Conservation (phyloP, 2,113 vertebrate species). For the Ivindomyrus marchei region DNA sequence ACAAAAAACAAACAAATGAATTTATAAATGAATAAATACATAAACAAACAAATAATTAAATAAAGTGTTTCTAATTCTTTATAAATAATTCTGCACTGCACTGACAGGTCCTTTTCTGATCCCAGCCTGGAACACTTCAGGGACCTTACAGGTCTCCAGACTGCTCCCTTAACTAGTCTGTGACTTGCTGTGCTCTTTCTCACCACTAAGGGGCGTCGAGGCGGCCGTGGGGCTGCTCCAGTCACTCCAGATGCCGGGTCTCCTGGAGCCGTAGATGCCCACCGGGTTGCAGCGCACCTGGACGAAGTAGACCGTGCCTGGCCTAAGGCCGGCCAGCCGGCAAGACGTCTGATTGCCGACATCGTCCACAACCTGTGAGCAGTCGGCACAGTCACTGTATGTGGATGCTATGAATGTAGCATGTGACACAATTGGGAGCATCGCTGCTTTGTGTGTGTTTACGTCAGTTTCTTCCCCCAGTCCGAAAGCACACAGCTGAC, state of each 20-base stretch:
- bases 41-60: background rate
- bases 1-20: too few species aligned
- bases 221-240: constrained; percentile 95
- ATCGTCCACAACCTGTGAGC: constrained; percentile 83
- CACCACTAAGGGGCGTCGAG: constrained; percentile 89
- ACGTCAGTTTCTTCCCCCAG: background rate
- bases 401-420: background rate
- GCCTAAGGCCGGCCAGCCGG: constrained; percentile 81
- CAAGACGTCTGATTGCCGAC: constrained; percentile 94
- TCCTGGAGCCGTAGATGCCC: constrained; percentile 91
- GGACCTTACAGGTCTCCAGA: background rate
- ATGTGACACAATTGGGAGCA: background rate
- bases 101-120: background rate
- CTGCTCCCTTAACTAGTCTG: background rate
- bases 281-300: constrained; percentile 95
- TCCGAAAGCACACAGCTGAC: background rate
- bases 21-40: background rate
- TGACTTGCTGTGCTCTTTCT: constrained; percentile 34
- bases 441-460: background rate
- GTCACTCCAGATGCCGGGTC: constrained; percentile 92
- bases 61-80: background rate
- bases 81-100: background rate
- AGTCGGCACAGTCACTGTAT: background rate
- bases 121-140: background rate
- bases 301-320: constrained; percentile 93